Base-by-base conservation (phyloP, 1,140 invertebrate species). In the Goniozus legneri region DNA sequence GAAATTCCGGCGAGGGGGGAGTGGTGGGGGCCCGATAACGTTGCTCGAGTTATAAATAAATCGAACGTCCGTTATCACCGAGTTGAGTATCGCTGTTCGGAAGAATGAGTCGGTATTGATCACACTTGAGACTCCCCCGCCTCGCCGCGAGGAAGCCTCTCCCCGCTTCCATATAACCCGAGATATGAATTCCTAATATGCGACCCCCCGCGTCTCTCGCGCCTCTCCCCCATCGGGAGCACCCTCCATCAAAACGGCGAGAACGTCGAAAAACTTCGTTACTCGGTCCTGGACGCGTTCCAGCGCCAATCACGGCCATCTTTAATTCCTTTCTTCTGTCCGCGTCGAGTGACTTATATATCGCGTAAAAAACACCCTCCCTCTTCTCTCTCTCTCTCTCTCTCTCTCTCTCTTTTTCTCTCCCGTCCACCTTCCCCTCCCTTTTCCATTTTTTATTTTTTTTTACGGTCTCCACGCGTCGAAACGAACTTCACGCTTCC, bases 151-250 rank as follows among this genome's bases (percentile, higher is more conserved):
- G n/a, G n/a, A n/a, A n/a, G n/a, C n/a, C n/a, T 39, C 36, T 30
- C 37, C 24, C 39, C 39, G 18, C 31, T 37, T 46, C 27, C 20
- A 40, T 32, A 37, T 44, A 49, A 57, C 35, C 45, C 42, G 49
- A 67, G 64, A 65, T 68, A 70, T 68, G 65, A 70, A 68, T 70
- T 70, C 59, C 59, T 67, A 68, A 68, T 65, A 67, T 55, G 13
- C 40, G 32, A 35, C 45, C 3, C 10, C 18, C 32, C 1, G 16
- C 24, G 27, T 21, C 15, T 15, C 32, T 13, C n/a, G 6, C 37
- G 2, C 12, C 15, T n/a, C 15, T 33, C 15, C 10, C 33, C 19
- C 13, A 14, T 14, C 15, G 4, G 19, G 33, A 19, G 22, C n/a
- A 30, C 14, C 21, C 15, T 31, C 32, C 34, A 14, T 41, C 47